A percentile compares a stretch with the other conserved stretches of the same genome.
Evolutionary conservation across 37 sponge, comb jelly and placozoan species (phyloP).

Genomic region (Tethya wilhelma): DNA sequence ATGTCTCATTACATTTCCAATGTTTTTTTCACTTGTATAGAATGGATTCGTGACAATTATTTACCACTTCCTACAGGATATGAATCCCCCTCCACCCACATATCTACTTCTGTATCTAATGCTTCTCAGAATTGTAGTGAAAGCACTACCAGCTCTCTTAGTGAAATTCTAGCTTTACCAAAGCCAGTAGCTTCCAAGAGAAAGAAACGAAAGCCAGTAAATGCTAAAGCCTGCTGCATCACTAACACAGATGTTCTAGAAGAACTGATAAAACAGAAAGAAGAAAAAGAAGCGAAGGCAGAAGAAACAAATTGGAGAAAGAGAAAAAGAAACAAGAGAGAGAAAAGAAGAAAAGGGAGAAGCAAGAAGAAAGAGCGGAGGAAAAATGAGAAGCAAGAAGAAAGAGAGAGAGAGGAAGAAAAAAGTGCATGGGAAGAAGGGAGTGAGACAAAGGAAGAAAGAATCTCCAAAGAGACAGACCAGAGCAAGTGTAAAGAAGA

Average conservation of each 20-base stretch:
- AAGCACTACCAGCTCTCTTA: slow-evolving; percentile 10
- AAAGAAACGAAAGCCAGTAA: background rate
- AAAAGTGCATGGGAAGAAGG: background rate
- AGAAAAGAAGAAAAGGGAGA: slow-evolving; percentile 5
- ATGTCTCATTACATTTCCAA: no score
- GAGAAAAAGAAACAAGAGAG: background rate
- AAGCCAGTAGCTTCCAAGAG: slow-evolving; percentile 2
- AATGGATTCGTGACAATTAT: no score
- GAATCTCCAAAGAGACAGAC: background rate
- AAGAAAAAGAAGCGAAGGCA: slow-evolving; percentile 20
- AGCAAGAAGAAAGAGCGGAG: background rate
- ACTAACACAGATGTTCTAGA: background rate
- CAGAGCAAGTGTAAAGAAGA: background rate
- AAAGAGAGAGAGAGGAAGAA: slow-evolving; percentile 1
- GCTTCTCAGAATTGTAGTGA: background rate
- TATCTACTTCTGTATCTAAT: no score
- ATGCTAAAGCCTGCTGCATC: slow-evolving; percentile 11
- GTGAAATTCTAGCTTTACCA: slow-evolving; percentile 20
- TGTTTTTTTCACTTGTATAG: no score
- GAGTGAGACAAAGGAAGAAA: background rate
- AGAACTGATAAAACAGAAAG: slow-evolving; percentile 1
- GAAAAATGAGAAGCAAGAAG: background rate
- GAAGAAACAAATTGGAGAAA: background rate
- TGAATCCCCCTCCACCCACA: no score
- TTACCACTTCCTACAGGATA: no score